Base-by-base conservation (phyloP, 2,888 invertebrate species). In the Esperia sulphurella region DNA sequence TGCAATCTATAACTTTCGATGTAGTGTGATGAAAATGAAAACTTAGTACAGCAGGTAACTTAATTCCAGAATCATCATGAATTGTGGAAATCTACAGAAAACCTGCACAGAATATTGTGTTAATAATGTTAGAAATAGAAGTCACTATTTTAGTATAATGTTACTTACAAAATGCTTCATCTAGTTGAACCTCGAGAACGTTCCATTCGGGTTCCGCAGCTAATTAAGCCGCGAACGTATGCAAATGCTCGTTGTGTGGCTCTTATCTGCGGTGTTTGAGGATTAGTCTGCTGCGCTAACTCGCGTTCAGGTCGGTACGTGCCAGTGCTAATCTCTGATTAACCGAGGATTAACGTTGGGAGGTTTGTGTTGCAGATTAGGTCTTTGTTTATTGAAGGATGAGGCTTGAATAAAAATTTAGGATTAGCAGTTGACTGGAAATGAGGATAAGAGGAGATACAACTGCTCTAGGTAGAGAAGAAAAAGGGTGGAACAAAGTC, bases 311-410 rank as follows among this genome's bases (percentile, higher is more conserved):
- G 41, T 39, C 12, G 35, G 35, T 14, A 43, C 35, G 14, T 43
- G 35, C 43, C 43, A 35, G 30, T 5, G 21, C 43, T 43, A 35
- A 43, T 43, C 43, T 35, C 14, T 5, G 28, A 14, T 39, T 39
- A 39, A 21, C 14, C n/a, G 37, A n/a, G 37, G 48, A 51, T 48
- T 49, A 50, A 53, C 50, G 48, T 43, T 37, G 49, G 5, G n/a
- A 39, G 14, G 14, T 14, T 39, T 13, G 9, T n/a, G 14, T 39
- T 39, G 39, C 7, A 14, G 8, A 13, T 39, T 7, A n/a, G n/a
- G 2, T 35, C n/a, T 35, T 9, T 35, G n/a, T 35, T 35, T 35
- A n/a, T 35, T 35, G 35, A 35, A n/a, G 35, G 35, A 35, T 9
- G n/a, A n/a, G 1, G 1, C 10, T 7, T 31, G 10, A 31, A 31